Evolutionary conservation across 2,113 vertebrate genomes (phyloP).

Genomic region (Pungitius pungitius): DNA sequence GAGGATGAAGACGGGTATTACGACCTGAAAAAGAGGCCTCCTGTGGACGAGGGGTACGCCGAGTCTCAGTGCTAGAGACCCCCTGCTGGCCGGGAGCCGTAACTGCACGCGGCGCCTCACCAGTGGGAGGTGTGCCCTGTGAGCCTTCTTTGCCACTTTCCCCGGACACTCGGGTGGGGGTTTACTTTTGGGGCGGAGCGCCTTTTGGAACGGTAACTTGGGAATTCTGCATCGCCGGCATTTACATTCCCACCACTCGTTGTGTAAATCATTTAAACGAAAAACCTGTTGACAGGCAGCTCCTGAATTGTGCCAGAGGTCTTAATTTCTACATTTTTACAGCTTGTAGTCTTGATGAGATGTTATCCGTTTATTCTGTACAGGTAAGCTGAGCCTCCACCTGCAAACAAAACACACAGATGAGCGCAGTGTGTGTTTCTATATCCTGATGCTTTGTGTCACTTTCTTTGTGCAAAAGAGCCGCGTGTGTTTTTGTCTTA

Average conservation of each 20-base stretch:
- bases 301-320: neutral
- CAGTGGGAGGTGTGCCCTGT: neutral
- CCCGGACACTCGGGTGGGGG: conserved; percentile 1
- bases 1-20: conserved; percentile 65
- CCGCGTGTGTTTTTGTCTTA: conserved; percentile 45
- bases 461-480: conserved; percentile 59
- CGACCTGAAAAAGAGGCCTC: conserved; percentile 37
- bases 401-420: conserved; percentile 15
- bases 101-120: conserved; percentile 15
- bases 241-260: neutral
- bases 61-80: conserved; percentile 75
- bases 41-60: conserved; percentile 24
- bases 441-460: conserved; percentile 27
- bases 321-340: neutral
- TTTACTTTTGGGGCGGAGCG: conserved; percentile 13
- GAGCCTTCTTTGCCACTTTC: neutral
- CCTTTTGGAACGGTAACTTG: neutral
- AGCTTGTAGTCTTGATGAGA: conserved; percentile 10
- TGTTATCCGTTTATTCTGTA: conserved; percentile 3
- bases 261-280: neutral
- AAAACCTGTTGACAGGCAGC: conserved; percentile 1
- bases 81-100: conserved; percentile 30
- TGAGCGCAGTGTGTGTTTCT: conserved; percentile 34
- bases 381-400: neutral
- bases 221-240: neutral